Base-by-base conservation (phyloP, 2,888 invertebrate species). In the Eristalis tenax region DNA sequence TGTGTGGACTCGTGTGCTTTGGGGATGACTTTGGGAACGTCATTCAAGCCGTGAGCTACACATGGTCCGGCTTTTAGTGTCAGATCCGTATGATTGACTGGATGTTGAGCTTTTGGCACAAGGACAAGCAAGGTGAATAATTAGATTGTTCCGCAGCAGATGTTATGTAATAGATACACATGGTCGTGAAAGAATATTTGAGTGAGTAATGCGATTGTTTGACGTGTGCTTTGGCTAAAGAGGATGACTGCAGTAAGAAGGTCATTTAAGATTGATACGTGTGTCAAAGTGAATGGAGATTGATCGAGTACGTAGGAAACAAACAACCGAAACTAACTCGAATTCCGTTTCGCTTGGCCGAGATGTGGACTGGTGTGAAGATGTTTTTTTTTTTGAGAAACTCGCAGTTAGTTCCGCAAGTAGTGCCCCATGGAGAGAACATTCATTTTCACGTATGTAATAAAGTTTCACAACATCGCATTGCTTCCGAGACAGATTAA, bases 1-100 rank as follows among this genome's bases (percentile, higher is more conserved):
- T 32, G 32, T 32, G 32, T 6, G 10, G 32, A 32, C 32, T 32
- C 8, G 32, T 18, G 18, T 18, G 18, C 18, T 50, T 2, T 50
- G 18, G 18, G 50, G 18, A 50, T 18, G 32, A 1, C 32, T 32
- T 32, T 32, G 18, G 50, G 18, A 18, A 8, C n/a, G 50, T 8
- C n/a, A 50, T 74, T 73, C 3, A 15, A 11, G n/a, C 32, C 35
- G 61, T 28, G 71, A 57, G 50, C 38, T 57, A 68, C 73, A 43
- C n/a, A n/a, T n/a, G n/a, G 77, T 50, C 73, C 64, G 65, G 77
- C 84, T 85, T 85, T 81, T 81, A 80, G 69, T 81, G 81, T 80
- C 85, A 81, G 76, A 38, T 56, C 1, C 69, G n/a, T 35, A 77
- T 85, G 85, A 85, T 77, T 85, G 81, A 81, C 77, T 80, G 70